Base-by-base conservation (phyloP, 2,888 invertebrate genomes). In the Stenurella melanura region DNA sequence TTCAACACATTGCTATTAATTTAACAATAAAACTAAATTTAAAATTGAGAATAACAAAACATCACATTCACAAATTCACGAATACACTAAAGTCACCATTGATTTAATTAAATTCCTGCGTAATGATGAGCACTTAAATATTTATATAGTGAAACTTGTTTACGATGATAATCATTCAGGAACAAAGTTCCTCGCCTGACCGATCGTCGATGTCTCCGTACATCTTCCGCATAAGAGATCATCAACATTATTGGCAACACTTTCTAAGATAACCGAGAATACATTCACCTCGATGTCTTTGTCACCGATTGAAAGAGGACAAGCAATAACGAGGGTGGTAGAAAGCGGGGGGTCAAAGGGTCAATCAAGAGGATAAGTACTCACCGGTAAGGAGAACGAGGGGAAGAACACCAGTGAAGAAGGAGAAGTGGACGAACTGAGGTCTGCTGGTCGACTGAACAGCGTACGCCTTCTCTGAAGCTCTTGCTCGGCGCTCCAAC, bases 401-500 rank as follows among this genome's bases (percentile, higher is more conserved):
- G 83, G 84, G 83, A 38, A 84, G 80, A 76, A 78, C 72, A 79
- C 78, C 81, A 78, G 68, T 72, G 73, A 80, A 80, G 77, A 76
- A 83, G 86, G 83, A 87, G 87, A 82, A 87, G 87, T 86, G 86
- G 86, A 78, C 86, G 86, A 85, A 83, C 84, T 87, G 87, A 85
- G 85, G 86, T 87, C 86, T 84, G 84, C 86, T 85, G 83, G 83
- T 83, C 86, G 86, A 87, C 87, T 87, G 87, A 87, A 81, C 81
- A 81, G 82, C 73, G 82, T 81, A 86, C 86, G 82, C 86, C 86
- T 87, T 86, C 86, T 83, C 85, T 81, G 82, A 81, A 84, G 83
- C 83, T 83, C 83, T 74, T 84, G 86, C 84, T 85, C 86, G 82
- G 84, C 85, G 84, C 82, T 83, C 86, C 84, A 85, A 85, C 85